These are phyloP conservation scores for Pseudolaguvia tuberculata DNA, from an alignment of 2,113 vertebrate species.

Conservation along the genomic window DNA sequence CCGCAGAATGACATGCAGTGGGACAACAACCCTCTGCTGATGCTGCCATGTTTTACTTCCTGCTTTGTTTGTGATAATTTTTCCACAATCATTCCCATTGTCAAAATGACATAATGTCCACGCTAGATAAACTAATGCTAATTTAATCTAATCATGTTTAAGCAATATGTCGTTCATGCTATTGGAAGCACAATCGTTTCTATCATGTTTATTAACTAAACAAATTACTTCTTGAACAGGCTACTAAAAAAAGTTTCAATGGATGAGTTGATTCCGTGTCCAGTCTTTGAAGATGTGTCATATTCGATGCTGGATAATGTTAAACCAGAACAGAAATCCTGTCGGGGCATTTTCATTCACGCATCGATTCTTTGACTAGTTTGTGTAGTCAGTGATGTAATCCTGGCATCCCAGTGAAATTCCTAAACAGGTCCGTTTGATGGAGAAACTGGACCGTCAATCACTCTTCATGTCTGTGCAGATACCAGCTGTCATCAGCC, in stretches of 20 bases:
- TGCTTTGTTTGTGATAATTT: background rate
- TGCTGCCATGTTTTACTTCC: constrained; percentile 2
- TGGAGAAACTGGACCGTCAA: constrained; percentile 70
- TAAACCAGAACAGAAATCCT: background rate
- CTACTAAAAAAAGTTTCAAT: too few relatives aligned
- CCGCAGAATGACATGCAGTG: constrained; percentile 47
- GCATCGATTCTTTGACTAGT: constrained; percentile 35
- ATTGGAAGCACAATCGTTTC: too few relatives aligned
- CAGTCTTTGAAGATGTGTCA: too few relatives aligned
- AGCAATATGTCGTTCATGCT: too few relatives aligned
- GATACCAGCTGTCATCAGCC: constrained; percentile 82
- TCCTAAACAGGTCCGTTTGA: constrained; percentile 53
- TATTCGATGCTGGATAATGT: background rate
- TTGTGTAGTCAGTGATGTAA: constrained; percentile 46
- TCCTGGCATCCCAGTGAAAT: constrained; percentile 35
- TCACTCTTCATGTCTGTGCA: constrained; percentile 75
- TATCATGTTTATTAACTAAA: too few relatives aligned
- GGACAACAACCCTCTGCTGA: constrained; percentile 47
- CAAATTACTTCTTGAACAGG: too few relatives aligned
- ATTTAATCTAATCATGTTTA: background rate
- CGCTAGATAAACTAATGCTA: background rate
- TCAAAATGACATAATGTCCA: background rate
- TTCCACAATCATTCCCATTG: background rate
- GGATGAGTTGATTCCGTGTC: too few relatives aligned
- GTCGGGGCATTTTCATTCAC: background rate